A percentile compares a stretch with the other conserved stretches of the same genome.
Conservation (phyloP, 1,140 invertebrate genomes). For the Drosophila subobscura region DNA sequence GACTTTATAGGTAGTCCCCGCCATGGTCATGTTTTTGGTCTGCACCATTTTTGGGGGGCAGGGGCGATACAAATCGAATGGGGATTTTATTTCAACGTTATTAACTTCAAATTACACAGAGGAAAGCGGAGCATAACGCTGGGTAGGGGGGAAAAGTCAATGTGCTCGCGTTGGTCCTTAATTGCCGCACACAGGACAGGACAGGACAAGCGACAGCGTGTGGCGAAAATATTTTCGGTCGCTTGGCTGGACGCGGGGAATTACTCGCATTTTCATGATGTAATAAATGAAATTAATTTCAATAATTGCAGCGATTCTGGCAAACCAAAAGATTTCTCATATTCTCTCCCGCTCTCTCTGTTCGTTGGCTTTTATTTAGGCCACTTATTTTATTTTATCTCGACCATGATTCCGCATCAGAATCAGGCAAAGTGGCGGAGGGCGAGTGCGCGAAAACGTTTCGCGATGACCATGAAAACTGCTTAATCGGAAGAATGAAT, state of each 20-base stretch:
- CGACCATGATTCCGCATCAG: slow-evolving; percentile 40
- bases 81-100: slow-evolving; percentile 63
- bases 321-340: slow-evolving; percentile 20
- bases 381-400: slow-evolving; percentile 77
- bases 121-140: slow-evolving; percentile 3
- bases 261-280: slow-evolving; percentile 67
- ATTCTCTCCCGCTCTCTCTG: background rate
- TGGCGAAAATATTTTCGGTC: slow-evolving; percentile 58
- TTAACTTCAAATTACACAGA: slow-evolving; percentile 73
- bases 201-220: slow-evolving; percentile 52
- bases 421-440: background rate
- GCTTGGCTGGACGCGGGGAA: slow-evolving; percentile 24
- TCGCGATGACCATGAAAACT: slow-evolving; percentile 79
- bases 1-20: slow-evolving; percentile 56
- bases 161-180: slow-evolving; percentile 42
- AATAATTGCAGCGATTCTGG: slow-evolving; percentile 73
- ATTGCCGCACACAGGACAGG: slow-evolving; percentile 50
- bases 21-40: slow-evolving; percentile 23
- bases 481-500: slow-evolving; percentile 80
- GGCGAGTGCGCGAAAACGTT: slow-evolving; percentile 55
- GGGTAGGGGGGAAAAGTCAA: slow-evolving; percentile 26
- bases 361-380: slow-evolving; percentile 63
- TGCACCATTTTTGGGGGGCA: slow-evolving; percentile 32
- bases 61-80: slow-evolving; percentile 56
- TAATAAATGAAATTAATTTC: slow-evolving; percentile 81